Evolutionary conservation across 2,888 invertebrate species (phyloP).

Genomic region (Sphaerophoria taeniata): DNA sequence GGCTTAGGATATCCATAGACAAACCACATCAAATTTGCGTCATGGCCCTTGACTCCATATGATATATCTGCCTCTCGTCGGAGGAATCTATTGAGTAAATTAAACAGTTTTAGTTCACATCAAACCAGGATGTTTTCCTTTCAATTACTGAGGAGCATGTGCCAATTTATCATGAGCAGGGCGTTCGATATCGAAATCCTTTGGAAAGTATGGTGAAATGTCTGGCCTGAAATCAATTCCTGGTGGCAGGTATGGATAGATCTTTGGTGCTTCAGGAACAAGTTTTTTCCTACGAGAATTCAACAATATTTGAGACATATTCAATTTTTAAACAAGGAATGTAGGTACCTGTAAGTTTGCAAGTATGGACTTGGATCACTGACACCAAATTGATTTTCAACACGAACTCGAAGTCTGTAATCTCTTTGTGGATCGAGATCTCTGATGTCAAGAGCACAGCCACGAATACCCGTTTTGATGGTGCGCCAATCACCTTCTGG

Average conservation of each 20-base stretch:
- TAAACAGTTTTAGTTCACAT: not conserved
- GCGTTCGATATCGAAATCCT: conserved; percentile 94
- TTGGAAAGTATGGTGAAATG: conserved; percentile 94
- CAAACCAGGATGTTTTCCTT: not conserved
- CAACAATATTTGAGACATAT: not conserved
- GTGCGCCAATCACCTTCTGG: conserved; percentile 97
- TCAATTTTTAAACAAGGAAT: not conserved
- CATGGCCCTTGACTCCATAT: conserved; percentile 96
- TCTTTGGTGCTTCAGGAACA: conserved; percentile 91
- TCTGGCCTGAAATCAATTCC: conserved; percentile 93
- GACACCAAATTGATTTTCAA: conserved; percentile 98
- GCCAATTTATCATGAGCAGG: conserved; percentile 93
- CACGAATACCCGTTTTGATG: conserved; percentile 92
- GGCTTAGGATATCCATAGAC: conserved; percentile 99
- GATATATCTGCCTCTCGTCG: conserved; percentile 93
- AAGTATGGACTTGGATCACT: conserved; percentile 98
- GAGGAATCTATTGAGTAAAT: conserved; percentile 86
- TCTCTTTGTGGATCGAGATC: conserved; percentile 96
- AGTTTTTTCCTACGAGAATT: conserved; percentile 85
- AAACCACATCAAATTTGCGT: conserved; percentile 95
- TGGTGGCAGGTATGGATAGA: conserved; percentile 90
- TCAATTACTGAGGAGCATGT: conserved; percentile 87
- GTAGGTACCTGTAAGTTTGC: conserved; percentile 86
- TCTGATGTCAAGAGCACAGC: conserved; percentile 94
- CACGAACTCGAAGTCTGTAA: conserved; percentile 97